Base-by-base conservation (phyloP, 2,888 invertebrate genomes). In the Neoaliturus tenellus region DNA sequence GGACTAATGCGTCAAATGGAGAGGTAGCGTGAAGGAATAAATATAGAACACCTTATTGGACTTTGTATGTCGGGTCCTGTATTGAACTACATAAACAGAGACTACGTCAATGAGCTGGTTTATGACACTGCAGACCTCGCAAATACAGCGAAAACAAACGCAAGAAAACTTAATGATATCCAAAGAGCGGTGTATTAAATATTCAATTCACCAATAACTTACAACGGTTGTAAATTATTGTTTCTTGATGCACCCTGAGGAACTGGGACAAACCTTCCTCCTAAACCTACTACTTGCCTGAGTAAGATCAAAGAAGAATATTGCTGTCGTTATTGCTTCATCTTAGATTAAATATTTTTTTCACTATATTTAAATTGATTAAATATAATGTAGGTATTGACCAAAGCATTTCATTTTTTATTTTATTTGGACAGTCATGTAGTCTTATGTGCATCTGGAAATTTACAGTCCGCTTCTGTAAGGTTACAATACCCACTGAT, bases 111-210 rank as follows among this genome's bases (percentile, higher is more conserved):
- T 48, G 48, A 10, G n/a, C 14, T 48, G 23, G 31, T 82, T 80
- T 86, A 88, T 85, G 88, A 87, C 33, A 85, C 85, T 17, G 88
- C 39, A 23, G 78, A 20, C 25, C 78, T 23, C 25, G 78, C 12
- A 78, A 78, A 78, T 23, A 55, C 55, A 55, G 55, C 17, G 55
- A 55, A 55, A 55, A 55, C 55, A 55, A 55, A 55, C 23, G 23
- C 55, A 55, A 55, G 55, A 14, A 55, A 55, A 20, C 55, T 55
- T 4, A 55, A 55, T 55, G 55, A 55, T 14, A 17, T 8, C 55
- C 55, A 55, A 55, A 55, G 55, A 55, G 55, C 23, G 55, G 55
- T 55, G 55, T 55, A 55, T 23, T 4, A 55, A 17, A 55, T 55
- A 20, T 5, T 55, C 17, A 55, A 55, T 55, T 55, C 55, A 55